phyloP scores from a whole-genome alignment of 2,888 invertebrate species.

The Resseliella maxima region DNA sequence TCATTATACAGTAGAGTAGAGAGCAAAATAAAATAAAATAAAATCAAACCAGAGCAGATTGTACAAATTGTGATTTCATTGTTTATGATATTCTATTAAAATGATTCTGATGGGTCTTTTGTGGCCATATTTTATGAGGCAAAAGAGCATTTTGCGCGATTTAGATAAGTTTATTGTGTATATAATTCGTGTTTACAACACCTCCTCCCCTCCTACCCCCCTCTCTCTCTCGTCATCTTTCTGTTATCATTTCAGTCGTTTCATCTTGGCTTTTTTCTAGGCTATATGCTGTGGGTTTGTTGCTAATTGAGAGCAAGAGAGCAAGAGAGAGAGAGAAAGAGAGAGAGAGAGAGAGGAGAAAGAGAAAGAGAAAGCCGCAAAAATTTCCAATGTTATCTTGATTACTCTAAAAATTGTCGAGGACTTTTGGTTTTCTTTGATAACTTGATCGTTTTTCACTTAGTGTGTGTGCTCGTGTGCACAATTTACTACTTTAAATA shows the following conservation, averaged over 20 bases:
- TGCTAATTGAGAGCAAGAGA: no score
- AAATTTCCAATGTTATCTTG: not conserved
- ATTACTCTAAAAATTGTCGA: no score
- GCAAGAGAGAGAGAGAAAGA: no score
- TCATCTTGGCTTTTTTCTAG: no score
- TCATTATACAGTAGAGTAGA: not conserved
- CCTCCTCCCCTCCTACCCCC: no score
- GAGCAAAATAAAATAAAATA: no score
- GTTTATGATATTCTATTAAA: not conserved
- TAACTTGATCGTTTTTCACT: not conserved
- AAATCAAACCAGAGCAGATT: not conserved
- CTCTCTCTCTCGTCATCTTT: no score
- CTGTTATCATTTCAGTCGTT: no score
- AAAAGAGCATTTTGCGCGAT: not conserved
- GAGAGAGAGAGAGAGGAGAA: no score
- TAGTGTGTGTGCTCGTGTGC: not conserved
- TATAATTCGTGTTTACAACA: no score
- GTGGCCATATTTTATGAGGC: not conserved
- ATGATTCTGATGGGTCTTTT: not conserved
- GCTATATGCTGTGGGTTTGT: no score
- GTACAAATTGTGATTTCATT: conserved; percentile 22
- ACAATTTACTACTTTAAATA: not conserved
- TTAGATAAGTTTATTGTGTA: not conserved
- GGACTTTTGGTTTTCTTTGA: not conserved
- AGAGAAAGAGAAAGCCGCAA: not conserved